Evolutionary conservation across 2,113 vertebrate genomes (phyloP).

Genomic region (Gallinago jamesoni): DNA sequence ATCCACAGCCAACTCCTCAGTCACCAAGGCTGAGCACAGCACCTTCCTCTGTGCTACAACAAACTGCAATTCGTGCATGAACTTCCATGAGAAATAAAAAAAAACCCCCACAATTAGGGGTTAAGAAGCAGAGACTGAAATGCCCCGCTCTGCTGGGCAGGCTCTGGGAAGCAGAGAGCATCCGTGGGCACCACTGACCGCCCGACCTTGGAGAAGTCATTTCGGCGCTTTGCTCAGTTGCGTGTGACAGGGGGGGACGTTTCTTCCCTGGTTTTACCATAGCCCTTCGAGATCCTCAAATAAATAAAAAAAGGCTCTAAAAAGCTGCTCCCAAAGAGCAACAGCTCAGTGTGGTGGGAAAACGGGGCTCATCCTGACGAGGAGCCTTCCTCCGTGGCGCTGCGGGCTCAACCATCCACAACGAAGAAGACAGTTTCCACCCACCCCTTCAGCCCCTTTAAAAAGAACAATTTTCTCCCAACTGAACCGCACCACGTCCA

Average conservation of each 20-base stretch:
- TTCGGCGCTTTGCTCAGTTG: neutral
- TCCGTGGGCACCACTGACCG: neutral
- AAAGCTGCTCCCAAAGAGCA: neutral
- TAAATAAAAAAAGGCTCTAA: neutral
- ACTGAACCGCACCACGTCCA: neutral
- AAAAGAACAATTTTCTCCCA: neutral
- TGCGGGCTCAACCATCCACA: neutral
- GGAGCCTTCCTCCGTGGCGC: neutral
- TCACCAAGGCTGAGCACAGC: neutral
- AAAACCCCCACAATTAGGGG: neutral
- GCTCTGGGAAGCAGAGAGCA: fast-evolving
- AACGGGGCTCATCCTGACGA: neutral
- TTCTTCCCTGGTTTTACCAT: neutral
- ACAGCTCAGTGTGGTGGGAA: neutral
- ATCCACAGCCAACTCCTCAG: fast-evolving
- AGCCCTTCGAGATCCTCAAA: neutral
- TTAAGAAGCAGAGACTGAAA: neutral
- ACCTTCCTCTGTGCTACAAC: neutral
- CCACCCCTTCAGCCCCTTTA: neutral
- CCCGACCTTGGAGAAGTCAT: neutral
- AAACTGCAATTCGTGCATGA: neutral
- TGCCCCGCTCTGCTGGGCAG: fast-evolving
- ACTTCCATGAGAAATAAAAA: neutral
- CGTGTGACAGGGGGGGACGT: neutral
- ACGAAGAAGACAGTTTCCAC: fast-evolving